Conservation (phyloP, 2,113 vertebrate species). For the Etheostoma cragini region DNA sequence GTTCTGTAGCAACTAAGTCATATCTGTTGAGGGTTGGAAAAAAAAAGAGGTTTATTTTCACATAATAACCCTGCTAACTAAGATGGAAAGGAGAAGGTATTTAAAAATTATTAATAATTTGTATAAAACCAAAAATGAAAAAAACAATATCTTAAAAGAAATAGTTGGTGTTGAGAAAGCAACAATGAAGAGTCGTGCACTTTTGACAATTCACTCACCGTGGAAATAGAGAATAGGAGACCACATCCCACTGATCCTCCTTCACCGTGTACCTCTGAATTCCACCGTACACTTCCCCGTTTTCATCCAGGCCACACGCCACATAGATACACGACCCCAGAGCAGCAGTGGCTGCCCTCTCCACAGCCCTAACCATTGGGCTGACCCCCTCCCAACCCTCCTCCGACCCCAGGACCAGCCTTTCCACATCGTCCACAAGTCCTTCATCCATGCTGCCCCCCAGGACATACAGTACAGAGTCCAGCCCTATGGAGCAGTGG, state of each 20-base stretch:
- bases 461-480: conserved; percentile 84
- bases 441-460: conserved; percentile 89
- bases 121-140: neutral
- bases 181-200: neutral
- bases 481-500: conserved; percentile 87
- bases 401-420: conserved; percentile 77
- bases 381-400: conserved; percentile 84
- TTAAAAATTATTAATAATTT: no score
- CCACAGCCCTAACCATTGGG: conserved; percentile 87
- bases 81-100: neutral
- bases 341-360: conserved; percentile 83
- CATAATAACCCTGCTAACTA: neutral
- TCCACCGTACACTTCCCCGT: conserved; percentile 88
- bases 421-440: conserved; percentile 85
- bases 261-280: conserved; percentile 86
- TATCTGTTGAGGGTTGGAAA: conserved; percentile 80
- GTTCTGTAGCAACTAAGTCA: conserved; percentile 87
- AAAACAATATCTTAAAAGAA: neutral
- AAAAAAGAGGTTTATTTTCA: neutral
- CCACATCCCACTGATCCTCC: conserved; percentile 87
- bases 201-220: conserved; percentile 77
- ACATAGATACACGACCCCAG: conserved; percentile 85
- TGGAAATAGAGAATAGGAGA: conserved; percentile 89
- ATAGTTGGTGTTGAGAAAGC: neutral
- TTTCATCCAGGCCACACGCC: conserved; percentile 91